These are phyloP conservation scores for Drosophila planitibia DNA, from an alignment of 2,888 invertebrate genomes.

Conservation along the genomic window DNA sequence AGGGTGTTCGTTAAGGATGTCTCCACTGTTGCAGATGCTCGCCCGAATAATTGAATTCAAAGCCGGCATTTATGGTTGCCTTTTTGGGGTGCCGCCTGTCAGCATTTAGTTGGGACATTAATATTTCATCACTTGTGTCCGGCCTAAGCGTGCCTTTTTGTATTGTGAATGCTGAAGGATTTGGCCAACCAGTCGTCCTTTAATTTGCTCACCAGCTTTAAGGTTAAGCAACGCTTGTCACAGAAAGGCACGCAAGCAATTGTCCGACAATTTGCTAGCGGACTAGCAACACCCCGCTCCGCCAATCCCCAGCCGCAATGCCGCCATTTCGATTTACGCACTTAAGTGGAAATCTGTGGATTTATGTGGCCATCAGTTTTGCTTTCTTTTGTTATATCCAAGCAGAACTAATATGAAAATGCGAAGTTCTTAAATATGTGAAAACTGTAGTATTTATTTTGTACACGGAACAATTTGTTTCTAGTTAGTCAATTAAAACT, in stretches of 20 bases:
- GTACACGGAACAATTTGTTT: background rate
- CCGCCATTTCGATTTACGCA: constrained; percentile 56
- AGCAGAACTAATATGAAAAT: background rate
- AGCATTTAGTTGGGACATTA: constrained; percentile 55
- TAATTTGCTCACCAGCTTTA: constrained; percentile 57
- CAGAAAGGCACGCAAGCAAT: constrained; percentile 21
- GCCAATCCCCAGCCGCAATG: background rate
- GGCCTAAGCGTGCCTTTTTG: constrained; percentile 54
- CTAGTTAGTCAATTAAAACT: background rate
- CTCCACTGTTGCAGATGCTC: background rate
- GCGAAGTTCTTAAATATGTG: too few relatives aligned
- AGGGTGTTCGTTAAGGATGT: constrained; percentile 12
- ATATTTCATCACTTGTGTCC: constrained; percentile 61
- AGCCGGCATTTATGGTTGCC: constrained; percentile 47
- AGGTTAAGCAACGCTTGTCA: constrained; percentile 54
- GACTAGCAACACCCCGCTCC: background rate
- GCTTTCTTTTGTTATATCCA: background rate
- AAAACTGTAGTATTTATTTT: background rate
- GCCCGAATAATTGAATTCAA: constrained; percentile 68
- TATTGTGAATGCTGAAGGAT: constrained; percentile 40
- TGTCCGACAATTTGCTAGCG: constrained; percentile 13
- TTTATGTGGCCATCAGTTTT: constrained; percentile 53
- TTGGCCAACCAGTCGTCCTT: constrained; percentile 31
- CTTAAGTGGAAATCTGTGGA: constrained; percentile 60
- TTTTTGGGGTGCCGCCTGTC: constrained; percentile 11